Base-by-base conservation (phyloP, 1,140 invertebrate species). In the Linepithema humile region DNA sequence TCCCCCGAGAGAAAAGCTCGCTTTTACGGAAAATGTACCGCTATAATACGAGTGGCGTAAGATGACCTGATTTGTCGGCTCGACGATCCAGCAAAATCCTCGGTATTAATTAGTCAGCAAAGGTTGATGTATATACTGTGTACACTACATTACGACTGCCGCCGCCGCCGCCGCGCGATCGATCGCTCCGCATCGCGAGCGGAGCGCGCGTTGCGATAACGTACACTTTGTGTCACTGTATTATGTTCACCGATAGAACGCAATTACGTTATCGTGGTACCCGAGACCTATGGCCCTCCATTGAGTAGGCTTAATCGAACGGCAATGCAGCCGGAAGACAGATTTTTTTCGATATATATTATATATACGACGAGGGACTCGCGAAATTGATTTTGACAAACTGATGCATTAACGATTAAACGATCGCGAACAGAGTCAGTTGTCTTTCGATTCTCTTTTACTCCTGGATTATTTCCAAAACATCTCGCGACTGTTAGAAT, bases 21-120 rank as follows among this genome's bases (percentile, higher is more conserved):
- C 23, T 35, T 35, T 38, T 26, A 3, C 50, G 9, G 59, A 20
- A 38, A 17, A n/a, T 17, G 23, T 12, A 15, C 17, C 35, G 6
- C 57, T 70, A 38, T 43, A 17, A 12, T 69, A 15, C 32, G 45
- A 69, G 35, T 26, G 32, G 10, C 9, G 38, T 32, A 80, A 80
- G 75, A 69, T 80, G 75, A 70, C 75, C 75, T 70, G 75, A 23
- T 57, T 80, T 38, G 38, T 6, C 12, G 48, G 10, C 43, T 45
- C 48, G 35, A 55, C 64, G 12, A 80, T 43, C 64, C 65, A 15
- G 7, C 17, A 29, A 48, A 86, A 86, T 78, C 64, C 40, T 72
- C 17, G 26, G 48, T 48, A 83, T 86, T 86, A 87, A 86, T 87
- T 87, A 87, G 86, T 83, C 85, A 67, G 74, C 62, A 72, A 65